Evolutionary conservation across 2,113 vertebrate genomes (phyloP).

Genomic region (Eclectus roratus): DNA sequence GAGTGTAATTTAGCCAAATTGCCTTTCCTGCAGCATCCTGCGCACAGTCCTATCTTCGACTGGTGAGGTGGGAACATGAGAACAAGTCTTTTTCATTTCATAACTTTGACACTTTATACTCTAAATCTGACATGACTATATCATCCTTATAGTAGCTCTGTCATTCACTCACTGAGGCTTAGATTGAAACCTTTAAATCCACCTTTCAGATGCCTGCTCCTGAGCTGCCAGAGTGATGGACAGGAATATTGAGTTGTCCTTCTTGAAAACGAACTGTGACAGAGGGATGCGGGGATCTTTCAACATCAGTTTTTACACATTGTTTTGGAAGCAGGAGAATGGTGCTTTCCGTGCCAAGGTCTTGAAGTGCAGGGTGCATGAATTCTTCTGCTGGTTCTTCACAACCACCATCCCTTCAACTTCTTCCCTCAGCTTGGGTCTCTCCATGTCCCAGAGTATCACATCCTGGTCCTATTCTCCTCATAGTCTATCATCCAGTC

Average conservation of each 20-base stretch:
- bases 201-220: not conserved
- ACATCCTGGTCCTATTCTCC: not conserved
- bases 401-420: not conserved
- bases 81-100: not conserved
- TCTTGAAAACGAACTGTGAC: not conserved
- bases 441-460: not conserved
- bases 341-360: not conserved
- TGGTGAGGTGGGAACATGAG: not conserved
- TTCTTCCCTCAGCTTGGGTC: not conserved
- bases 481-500: not conserved
- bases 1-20: not conserved
- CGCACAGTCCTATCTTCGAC: not conserved
- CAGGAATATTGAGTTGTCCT: constrained; percentile 2
- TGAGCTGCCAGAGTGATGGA: not conserved
- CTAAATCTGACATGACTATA: not conserved
- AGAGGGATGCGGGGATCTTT: not conserved
- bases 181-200: constrained; percentile 29
- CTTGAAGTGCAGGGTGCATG: not conserved
- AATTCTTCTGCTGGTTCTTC: not conserved
- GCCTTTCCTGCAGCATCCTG: not conserved
- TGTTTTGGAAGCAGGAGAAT: not conserved
- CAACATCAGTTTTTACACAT: not conserved
- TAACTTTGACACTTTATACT: not conserved
- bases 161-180: constrained; percentile 7
- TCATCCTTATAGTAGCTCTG: not conserved